Base-by-base conservation (phyloP, 1,140 invertebrate species). In the Babylonia areolata region DNA sequence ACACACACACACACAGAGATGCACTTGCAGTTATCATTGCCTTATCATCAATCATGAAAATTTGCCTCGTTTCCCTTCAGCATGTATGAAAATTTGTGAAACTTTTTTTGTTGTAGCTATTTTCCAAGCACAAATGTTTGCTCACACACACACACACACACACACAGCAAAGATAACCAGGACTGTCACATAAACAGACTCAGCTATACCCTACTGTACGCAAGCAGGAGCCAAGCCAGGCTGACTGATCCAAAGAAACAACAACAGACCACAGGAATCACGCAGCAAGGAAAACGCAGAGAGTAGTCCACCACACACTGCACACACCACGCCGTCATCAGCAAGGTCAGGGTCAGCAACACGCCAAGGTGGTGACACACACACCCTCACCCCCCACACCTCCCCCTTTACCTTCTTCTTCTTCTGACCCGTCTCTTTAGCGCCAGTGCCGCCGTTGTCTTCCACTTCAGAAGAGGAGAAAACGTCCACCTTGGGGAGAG, bases 401-500 rank as follows among this genome's bases (percentile, higher is more conserved):
- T 6, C 23, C 23, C 35, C 35, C 31, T 2, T 64, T 84, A 84
- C 82, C 82, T 84, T 84, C 31, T 82, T 82, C 69, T 84, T 84
- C n/a, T 84, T 71, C 58, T 73, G 58, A 42, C 15, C 46, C 69
- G n/a, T 23, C 17, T 42, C 39, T n/a, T 77, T 51, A 17, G 73
- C 71, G 39, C 54, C 58, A 20, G 35, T 20, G n/a, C 28, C 78
- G n/a, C 28, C 78, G 54, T 54, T 85, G 39, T 86, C 85, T 33
- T 80, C 78, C 31, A 80, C 46, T 28, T 80, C 78, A 2, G 78
- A 80, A 2, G 78, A 80, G 40, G 77, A 79, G 77, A 81, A 81
- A 37, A 79, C 85, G 35, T 86, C 85, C 51, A 81, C 51, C 28
- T 81, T 86, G 35, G 85, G 75, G 37, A 78, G 85, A 80, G 77